A percentile compares a stretch with the other conserved stretches of the same genome.
Conservation (phyloP, 1,140 invertebrate genomes). For the Drosophila orosa region DNA sequence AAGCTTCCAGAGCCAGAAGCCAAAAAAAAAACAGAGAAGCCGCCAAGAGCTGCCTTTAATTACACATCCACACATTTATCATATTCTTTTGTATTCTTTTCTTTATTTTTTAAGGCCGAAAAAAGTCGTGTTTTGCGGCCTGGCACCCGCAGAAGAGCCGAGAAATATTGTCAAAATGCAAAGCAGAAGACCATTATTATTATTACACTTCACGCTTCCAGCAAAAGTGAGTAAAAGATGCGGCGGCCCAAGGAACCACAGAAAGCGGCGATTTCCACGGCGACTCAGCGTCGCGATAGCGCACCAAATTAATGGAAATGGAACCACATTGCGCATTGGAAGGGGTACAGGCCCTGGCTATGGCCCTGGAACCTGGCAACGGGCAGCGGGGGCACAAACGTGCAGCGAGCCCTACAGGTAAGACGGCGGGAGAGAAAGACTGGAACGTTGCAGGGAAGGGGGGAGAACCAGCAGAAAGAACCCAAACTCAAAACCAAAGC, state of each 20-base stretch:
- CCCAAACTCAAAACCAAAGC: constrained; percentile 66
- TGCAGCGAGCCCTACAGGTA: constrained; percentile 54
- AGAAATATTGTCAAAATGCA: constrained; percentile 76
- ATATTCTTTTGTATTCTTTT: constrained; percentile 12
- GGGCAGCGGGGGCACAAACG: constrained; percentile 23
- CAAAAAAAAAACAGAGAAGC: constrained; percentile 5
- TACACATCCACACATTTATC: constrained; percentile 54
- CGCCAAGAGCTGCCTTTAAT: constrained; percentile 42
- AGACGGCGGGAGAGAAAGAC: constrained; percentile 25
- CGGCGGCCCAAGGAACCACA: constrained; percentile 61
- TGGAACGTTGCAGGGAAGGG: constrained; percentile 30
- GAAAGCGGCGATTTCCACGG: constrained; percentile 54
- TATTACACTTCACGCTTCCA: constrained; percentile 81
- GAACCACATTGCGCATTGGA: constrained; percentile 58
- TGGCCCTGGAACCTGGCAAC: constrained; percentile 7
- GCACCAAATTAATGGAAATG: constrained; percentile 82
- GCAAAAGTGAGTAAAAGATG: constrained; percentile 49
- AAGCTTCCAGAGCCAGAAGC: constrained; percentile 29
- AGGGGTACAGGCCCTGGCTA: constrained; percentile 39
- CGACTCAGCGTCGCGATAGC: constrained; percentile 72
- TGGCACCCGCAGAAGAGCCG: constrained; percentile 65
- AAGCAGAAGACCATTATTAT: constrained; percentile 81
- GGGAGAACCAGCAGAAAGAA: constrained; percentile 68
- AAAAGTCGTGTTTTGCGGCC: constrained; percentile 41
- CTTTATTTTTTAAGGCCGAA: not conserved